Evolutionary conservation across 2,888 invertebrate species (phyloP).

Genomic region (Euzophera pinguis): DNA sequence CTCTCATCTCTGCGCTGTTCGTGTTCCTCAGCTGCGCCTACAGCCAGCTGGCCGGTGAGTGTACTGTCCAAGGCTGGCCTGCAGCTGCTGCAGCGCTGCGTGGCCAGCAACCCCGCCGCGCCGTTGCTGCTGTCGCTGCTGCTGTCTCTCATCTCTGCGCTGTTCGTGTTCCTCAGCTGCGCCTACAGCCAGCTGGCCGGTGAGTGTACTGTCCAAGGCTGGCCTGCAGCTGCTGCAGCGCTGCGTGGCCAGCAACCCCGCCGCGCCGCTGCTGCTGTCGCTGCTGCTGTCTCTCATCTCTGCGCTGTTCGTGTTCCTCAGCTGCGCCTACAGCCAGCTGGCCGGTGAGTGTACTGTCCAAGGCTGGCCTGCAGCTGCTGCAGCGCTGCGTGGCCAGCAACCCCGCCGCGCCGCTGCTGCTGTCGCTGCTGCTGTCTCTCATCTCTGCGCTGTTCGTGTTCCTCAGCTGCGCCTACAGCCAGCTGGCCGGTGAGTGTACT

Average conservation of each 20-base stretch:
- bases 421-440: conserved; percentile 92
- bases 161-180: conserved; percentile 94
- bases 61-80: conserved; percentile 84
- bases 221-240: conserved; percentile 89
- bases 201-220: conserved; percentile 34
- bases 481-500: conserved; percentile 80
- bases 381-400: conserved; percentile 88
- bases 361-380: conserved; percentile 85
- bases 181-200: conserved; percentile 88
- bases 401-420: conserved; percentile 88
- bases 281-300: conserved; percentile 94
- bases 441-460: conserved; percentile 95
- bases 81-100: conserved; percentile 87
- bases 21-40: conserved; percentile 94
- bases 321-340: conserved; percentile 91
- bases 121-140: conserved; percentile 90
- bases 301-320: conserved; percentile 93
- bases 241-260: conserved; percentile 87
- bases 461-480: conserved; percentile 91
- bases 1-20: conserved; percentile 94
- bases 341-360: conserved; percentile 72
- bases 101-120: conserved; percentile 87
- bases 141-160: conserved; percentile 94
- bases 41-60: conserved; percentile 83
- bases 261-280: conserved; percentile 90